Evolutionary conservation across 2,797 vertebrate genomes (phyloP).

Genomic region (Protosalanx chinensis): DNA sequence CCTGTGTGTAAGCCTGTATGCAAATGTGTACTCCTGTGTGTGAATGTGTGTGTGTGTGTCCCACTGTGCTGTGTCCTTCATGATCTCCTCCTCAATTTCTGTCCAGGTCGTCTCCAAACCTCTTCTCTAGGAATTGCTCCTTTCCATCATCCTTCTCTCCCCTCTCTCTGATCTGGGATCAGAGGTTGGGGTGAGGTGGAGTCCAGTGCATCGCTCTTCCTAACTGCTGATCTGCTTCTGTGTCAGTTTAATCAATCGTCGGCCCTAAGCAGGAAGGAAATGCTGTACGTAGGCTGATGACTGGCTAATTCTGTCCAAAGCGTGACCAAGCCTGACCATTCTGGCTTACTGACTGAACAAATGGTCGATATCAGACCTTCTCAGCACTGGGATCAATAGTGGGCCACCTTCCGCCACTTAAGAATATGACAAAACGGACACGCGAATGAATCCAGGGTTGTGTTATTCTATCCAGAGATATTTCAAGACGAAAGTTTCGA

Average conservation of each 20-base stretch:
- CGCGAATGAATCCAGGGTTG: not conserved
- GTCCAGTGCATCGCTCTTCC: not conserved
- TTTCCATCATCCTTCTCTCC: constrained; percentile 23
- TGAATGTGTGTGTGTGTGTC: not conserved
- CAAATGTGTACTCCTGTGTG: not conserved
- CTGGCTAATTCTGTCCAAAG: not conserved
- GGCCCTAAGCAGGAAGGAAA: not conserved
- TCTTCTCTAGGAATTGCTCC: not conserved
- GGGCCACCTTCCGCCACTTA: not conserved
- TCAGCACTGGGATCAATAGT: not conserved
- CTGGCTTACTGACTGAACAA: not conserved
- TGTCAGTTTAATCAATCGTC: not conserved
- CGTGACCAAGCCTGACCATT: not conserved
- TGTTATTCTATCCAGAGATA: not conserved
- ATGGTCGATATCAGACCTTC: not conserved
- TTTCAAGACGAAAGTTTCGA: not conserved
- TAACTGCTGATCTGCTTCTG: not conserved
- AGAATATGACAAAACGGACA: not conserved
- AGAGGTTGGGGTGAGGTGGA: constrained; percentile 13
- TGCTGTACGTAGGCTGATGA: not conserved
- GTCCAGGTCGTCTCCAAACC: constrained; percentile 16
- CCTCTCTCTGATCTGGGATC: constrained; percentile 22
- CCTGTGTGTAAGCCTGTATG: too few species aligned
- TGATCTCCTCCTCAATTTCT: not conserved
- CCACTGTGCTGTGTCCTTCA: not conserved